Percentiles rank a stretch among this genome's conserved stretches.
Evolutionary conservation across 1,140 invertebrate genomes (phyloP).

Genomic region (Orussus abietinus): DNA sequence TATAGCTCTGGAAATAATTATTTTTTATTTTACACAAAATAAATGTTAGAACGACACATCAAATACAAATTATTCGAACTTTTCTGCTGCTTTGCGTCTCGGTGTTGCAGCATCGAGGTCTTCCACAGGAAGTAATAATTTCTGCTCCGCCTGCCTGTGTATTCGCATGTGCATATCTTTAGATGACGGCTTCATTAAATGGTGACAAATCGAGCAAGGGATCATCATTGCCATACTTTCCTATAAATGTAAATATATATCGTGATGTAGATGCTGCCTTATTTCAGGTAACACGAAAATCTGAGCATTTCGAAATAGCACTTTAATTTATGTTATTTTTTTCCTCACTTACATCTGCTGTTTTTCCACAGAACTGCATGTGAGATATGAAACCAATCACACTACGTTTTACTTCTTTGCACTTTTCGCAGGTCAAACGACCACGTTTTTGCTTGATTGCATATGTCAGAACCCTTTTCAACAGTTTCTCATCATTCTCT

Average conservation of each 20-base stretch:
- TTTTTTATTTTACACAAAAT: constrained; percentile 1
- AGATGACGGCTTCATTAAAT: constrained; percentile 58
- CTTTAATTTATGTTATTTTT: too few species aligned
- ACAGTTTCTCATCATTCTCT: constrained; percentile 39
- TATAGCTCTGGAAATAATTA: constrained; percentile 29
- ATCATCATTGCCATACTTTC: constrained; percentile 54
- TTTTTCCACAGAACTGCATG: constrained; percentile 59
- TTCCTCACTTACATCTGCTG: constrained; percentile 47
- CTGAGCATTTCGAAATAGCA: too few species aligned
- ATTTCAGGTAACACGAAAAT: neutral
- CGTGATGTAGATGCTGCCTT: too few species aligned
- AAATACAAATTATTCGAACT: constrained; percentile 34
- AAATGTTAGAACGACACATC: neutral
- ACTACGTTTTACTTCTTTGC: constrained; percentile 55
- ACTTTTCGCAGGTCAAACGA: constrained; percentile 57
- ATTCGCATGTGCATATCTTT: constrained; percentile 54
- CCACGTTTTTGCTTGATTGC: constrained; percentile 41
- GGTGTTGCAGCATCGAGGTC: constrained; percentile 14
- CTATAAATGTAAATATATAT: constrained; percentile 33
- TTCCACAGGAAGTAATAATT: neutral
- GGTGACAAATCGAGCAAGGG: constrained; percentile 56
- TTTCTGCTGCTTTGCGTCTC: constrained; percentile 57
- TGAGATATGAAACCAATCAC: constrained; percentile 62
- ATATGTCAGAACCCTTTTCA: constrained; percentile 28
- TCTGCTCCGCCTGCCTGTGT: constrained; percentile 30